Evolutionary conservation across 30 jellyfish, hydroid and myxozoan species (phyloP).

Genomic region (Aurelia coerulea): DNA sequence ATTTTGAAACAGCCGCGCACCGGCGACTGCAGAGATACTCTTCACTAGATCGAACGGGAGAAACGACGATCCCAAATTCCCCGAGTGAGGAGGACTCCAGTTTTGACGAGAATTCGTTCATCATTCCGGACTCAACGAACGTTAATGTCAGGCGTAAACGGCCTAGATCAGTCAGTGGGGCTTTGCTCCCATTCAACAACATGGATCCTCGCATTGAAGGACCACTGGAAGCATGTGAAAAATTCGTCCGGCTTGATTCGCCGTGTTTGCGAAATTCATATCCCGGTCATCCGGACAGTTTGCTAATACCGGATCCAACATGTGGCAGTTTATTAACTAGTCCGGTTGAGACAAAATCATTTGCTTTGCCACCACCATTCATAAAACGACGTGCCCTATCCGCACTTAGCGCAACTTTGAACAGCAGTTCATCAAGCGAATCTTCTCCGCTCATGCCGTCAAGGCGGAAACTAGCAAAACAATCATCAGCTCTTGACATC

Average conservation of each 20-base stretch:
- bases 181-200: conserved; percentile 78
- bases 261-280: conserved; percentile 62
- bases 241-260: conserved; percentile 38
- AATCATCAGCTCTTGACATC: conserved; percentile 17
- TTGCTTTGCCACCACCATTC: not conserved
- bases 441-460: conserved; percentile 1
- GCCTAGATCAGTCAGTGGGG: conserved; percentile 79
- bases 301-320: conserved; percentile 55
- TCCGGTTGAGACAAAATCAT: conserved; percentile 1
- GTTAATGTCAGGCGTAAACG: conserved; percentile 9
- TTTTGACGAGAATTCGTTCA: not conserved
- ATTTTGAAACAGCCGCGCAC: conserved; percentile 57
- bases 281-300: conserved; percentile 87
- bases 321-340: conserved; percentile 46
- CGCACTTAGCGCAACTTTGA: not conserved
- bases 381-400: conserved; percentile 25
- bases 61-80: not conserved
- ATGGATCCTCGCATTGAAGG: conserved; percentile 84
- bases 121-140: not conserved
- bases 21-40: conserved; percentile 26
- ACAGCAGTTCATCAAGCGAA: conserved; percentile 13
- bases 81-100: conserved; percentile 17
- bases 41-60: conserved; percentile 10
- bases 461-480: not conserved
- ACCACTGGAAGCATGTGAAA: conserved; percentile 41